A percentile compares a stretch with the other conserved stretches of the same genome.
Conservation (phyloP, 2,888 invertebrate genomes). For the Conistra vaccinii region DNA sequence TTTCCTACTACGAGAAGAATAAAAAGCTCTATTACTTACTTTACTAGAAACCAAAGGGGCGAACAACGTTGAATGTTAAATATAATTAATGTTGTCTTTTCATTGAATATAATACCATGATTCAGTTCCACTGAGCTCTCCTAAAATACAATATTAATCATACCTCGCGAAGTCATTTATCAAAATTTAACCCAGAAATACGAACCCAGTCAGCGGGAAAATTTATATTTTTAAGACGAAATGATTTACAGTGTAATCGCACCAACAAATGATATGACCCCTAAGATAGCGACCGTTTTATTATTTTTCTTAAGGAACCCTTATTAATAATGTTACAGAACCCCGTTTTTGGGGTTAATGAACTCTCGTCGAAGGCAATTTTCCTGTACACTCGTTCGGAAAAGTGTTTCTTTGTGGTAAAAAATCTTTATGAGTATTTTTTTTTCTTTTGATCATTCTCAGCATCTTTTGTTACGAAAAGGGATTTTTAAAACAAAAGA, state of each 20-base stretch:
- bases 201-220: slow-evolving; percentile 37
- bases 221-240: slow-evolving; percentile 50
- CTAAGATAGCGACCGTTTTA: slow-evolving; percentile 47
- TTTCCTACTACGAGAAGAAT: background rate
- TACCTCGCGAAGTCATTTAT: slow-evolving; percentile 47
- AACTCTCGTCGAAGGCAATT: slow-evolving; percentile 71
- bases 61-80: slow-evolving; percentile 24
- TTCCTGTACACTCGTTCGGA: slow-evolving; percentile 72
- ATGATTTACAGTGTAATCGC: slow-evolving; percentile 57
- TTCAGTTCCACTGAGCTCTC: slow-evolving; percentile 33
- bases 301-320: slow-evolving; percentile 62
- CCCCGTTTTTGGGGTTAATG: slow-evolving; percentile 65
- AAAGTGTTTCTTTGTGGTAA: slow-evolving; percentile 71
- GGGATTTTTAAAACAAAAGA: slow-evolving; percentile 57
- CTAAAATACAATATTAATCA: slow-evolving; percentile 56
- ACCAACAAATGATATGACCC: slow-evolving; percentile 57
- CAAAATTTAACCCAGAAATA: slow-evolving; percentile 55
- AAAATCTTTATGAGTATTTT: slow-evolving; percentile 65
- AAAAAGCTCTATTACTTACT: background rate
- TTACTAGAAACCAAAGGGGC: background rate
- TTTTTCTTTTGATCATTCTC: slow-evolving; percentile 54
- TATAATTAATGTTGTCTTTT: slow-evolving; percentile 45
- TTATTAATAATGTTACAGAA: slow-evolving; percentile 65
- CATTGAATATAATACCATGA: slow-evolving; percentile 27
- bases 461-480: slow-evolving; percentile 46